These are phyloP conservation scores for Drosophila prosaltans DNA, from an alignment of 1,140 invertebrate genomes.

Conservation along the genomic window DNA sequence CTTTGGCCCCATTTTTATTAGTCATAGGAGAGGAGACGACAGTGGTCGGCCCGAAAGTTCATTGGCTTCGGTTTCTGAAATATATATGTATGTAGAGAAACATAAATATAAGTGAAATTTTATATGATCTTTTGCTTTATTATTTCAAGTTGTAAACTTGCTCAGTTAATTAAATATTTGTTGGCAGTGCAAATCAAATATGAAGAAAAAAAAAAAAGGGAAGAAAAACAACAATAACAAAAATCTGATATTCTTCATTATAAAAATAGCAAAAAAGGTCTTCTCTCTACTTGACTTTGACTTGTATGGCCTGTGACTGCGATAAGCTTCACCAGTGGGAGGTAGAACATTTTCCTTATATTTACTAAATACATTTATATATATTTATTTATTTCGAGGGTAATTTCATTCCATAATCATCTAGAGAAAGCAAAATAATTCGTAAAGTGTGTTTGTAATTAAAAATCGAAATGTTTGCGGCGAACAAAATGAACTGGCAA, in stretches of 20 bases:
- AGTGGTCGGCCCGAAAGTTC: constrained; percentile 33
- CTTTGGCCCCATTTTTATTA: constrained; percentile 45
- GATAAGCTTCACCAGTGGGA: constrained; percentile 45
- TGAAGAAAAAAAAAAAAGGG: background rate
- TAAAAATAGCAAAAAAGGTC: constrained; percentile 62
- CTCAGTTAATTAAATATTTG: constrained; percentile 51
- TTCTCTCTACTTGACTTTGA: constrained; percentile 57
- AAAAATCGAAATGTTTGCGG: constrained; percentile 49
- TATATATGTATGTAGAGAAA: constrained; percentile 9
- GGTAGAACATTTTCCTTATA: background rate
- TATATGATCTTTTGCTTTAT: constrained; percentile 14
- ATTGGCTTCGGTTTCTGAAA: constrained; percentile 16
- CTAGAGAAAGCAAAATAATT: constrained; percentile 30
- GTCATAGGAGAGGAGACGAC: constrained; percentile 49
- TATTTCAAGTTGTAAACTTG: constrained; percentile 47
- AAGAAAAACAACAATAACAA: constrained; percentile 18
- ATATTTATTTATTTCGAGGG: background rate
- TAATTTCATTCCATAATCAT: constrained; percentile 19
- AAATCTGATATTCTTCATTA: constrained; percentile 38
- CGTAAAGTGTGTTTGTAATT: constrained; percentile 49
- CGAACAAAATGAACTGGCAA: constrained; percentile 9
- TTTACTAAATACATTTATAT: constrained; percentile 27
- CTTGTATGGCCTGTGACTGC: constrained; percentile 31
- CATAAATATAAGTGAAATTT: constrained; percentile 23
- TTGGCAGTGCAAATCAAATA: constrained; percentile 36